Evolutionary conservation across 2,113 vertebrate genomes (phyloP).

Genomic region (Gopherus evgoodei): DNA sequence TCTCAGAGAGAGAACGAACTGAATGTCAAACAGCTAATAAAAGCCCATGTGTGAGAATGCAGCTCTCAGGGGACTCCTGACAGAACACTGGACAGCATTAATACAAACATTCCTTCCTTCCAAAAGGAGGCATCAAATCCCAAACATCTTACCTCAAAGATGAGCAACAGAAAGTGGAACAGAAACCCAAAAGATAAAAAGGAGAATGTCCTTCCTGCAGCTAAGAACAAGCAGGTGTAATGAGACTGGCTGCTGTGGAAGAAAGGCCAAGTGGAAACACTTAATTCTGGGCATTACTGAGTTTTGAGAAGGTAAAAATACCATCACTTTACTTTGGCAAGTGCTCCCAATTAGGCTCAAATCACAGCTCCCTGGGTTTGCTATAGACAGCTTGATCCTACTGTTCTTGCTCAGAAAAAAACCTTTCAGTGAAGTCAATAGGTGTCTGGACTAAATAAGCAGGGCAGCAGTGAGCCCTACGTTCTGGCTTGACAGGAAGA

Average conservation of each 20-base stretch:
- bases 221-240: background rate
- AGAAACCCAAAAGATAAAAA: background rate
- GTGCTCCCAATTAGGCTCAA: background rate
- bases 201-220: background rate
- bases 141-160: background rate
- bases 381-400: background rate
- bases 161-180: background rate
- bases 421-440: background rate
- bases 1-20: background rate
- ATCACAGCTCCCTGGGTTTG: background rate
- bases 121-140: background rate
- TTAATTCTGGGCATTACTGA: background rate
- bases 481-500: background rate
- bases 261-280: background rate
- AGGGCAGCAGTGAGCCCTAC: background rate
- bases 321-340: background rate
- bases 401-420: background rate
- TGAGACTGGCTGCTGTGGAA: rapidly evolving
- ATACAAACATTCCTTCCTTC: background rate
- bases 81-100: background rate
- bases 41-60: background rate
- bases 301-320: background rate
- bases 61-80: background rate
- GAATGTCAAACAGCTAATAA: background rate
- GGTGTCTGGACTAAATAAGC: background rate